Evolutionary conservation across 2,797 vertebrate species (phyloP).

Genomic region (Perodicticus potto): DNA sequence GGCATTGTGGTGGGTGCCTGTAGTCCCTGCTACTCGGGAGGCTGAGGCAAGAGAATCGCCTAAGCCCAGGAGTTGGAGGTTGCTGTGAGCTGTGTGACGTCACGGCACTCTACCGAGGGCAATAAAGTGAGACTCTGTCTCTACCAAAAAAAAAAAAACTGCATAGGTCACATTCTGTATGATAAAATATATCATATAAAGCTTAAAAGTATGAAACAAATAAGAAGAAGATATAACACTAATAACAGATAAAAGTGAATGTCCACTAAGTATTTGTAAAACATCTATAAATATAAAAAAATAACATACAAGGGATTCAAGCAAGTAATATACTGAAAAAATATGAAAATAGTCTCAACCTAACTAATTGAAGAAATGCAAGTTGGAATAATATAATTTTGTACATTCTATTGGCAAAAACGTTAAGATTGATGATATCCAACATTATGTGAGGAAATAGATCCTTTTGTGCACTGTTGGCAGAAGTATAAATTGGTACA

Average conservation of each 20-base stretch:
- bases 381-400: neutral
- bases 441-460: neutral
- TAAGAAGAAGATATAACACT: neutral
- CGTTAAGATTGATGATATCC: neutral
- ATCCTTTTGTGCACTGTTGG: neutral
- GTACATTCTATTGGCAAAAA: neutral
- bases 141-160: neutral
- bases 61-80: too few relatives aligned
- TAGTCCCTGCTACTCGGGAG: too few relatives aligned
- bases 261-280: slow-evolving; percentile 18
- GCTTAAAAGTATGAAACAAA: slow-evolving; percentile 28
- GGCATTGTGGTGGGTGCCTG: too few relatives aligned
- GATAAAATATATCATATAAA: neutral
- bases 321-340: slow-evolving; percentile 1
- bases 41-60: too few relatives aligned
- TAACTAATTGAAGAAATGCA: neutral
- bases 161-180: neutral
- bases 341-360: neutral
- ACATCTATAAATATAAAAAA: neutral
- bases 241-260: slow-evolving; percentile 41
- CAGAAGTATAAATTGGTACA: neutral
- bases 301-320: neutral
- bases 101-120: too few relatives aligned
- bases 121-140: too few relatives aligned
- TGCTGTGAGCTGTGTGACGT: too few relatives aligned